Conservation (phyloP, 2,113 vertebrate species). For the Seriola dumerili region DNA sequence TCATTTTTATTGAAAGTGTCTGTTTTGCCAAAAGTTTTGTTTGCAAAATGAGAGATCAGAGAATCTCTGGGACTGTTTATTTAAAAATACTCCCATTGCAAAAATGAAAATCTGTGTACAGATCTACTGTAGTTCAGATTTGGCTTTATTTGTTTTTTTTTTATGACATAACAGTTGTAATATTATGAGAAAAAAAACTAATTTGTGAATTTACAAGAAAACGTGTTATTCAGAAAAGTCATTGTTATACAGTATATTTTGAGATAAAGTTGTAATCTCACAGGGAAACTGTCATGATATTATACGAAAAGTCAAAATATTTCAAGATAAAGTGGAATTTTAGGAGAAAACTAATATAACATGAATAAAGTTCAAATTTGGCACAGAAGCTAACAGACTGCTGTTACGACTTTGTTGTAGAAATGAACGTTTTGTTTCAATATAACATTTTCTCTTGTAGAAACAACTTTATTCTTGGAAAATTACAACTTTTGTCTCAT, state of each 20-base stretch:
- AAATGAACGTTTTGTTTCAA: too few species aligned
- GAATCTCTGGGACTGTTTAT: slow-evolving; percentile 15
- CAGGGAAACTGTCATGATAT: too few species aligned
- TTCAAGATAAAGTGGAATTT: too few species aligned
- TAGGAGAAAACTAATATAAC: too few species aligned
- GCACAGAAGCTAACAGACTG: too few species aligned
- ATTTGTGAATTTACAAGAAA: too few species aligned
- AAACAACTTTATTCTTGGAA: too few species aligned
- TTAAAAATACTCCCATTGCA: neutral
- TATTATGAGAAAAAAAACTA: neutral
- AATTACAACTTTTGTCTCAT: neutral
- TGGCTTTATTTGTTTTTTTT: neutral
- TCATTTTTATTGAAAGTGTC: neutral
- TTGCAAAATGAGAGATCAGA: neutral
- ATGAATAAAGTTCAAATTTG: too few species aligned
- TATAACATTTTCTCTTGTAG: too few species aligned
- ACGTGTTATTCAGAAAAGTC: too few species aligned
- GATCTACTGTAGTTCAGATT: neutral
- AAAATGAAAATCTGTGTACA: neutral
- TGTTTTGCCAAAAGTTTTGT: slow-evolving; percentile 17
- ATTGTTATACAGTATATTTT: neutral
- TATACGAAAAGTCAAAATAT: too few species aligned
- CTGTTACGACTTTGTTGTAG: too few species aligned
- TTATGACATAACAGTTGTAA: neutral
- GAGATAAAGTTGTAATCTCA: neutral